Evolutionary conservation across 2,113 vertebrate species (phyloP).

Genomic region (Pterophyllum scalare): DNA sequence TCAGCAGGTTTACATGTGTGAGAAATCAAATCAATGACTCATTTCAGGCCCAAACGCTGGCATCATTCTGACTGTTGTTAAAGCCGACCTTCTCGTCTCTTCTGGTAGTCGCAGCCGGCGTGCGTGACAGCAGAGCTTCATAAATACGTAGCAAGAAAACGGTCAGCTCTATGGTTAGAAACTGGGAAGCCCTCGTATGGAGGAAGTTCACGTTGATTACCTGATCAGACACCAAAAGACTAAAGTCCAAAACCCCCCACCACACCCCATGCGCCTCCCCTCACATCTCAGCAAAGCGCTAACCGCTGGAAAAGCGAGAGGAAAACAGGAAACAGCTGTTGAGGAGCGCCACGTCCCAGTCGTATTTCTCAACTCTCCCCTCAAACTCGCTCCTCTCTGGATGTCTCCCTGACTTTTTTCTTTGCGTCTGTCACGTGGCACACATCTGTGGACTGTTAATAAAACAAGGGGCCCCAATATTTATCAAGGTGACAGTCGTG

Average conservation of each 20-base stretch:
- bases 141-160: background rate
- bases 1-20: background rate
- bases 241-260: background rate
- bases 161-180: background rate
- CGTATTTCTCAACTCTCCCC: conserved; percentile 21
- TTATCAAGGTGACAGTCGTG: background rate
- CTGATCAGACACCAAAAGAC: conserved; percentile 33
- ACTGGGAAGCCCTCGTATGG: background rate
- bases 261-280: background rate
- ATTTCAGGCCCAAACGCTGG: accelerated
- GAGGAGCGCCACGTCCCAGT: conserved; percentile 29
- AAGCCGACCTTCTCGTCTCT: background rate
- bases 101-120: background rate
- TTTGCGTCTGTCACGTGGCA: background rate
- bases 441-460: background rate
- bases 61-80: background rate
- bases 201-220: conserved; percentile 41
- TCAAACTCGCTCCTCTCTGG: conserved; percentile 5
- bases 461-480: background rate
- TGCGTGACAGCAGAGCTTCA: background rate
- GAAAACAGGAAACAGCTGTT: conserved; percentile 82
- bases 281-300: conserved; percentile 41
- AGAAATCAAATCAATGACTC: background rate
- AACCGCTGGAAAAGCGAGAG: conserved; percentile 58
- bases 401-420: conserved; percentile 43